A percentile compares a stretch with the other conserved stretches of the same genome.
Evolutionary conservation across 23 tunicate species (phyloP).

Genomic region (Diplosoma virens): DNA sequence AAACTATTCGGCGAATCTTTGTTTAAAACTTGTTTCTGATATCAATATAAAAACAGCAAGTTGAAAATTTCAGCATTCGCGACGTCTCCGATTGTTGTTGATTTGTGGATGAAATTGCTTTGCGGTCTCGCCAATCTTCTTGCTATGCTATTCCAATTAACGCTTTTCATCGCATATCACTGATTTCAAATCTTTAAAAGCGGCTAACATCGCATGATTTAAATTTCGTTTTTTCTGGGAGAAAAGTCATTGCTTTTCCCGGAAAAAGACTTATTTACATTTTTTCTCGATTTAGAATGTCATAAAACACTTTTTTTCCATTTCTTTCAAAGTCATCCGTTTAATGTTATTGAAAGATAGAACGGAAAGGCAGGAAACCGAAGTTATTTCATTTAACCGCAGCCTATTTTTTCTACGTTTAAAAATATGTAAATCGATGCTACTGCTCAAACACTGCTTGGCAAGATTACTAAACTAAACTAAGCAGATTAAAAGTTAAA

Average conservation of each 20-base stretch:
- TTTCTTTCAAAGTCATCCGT: too few relatives aligned
- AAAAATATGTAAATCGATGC: background rate
- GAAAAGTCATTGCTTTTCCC: background rate
- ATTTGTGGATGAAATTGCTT: background rate
- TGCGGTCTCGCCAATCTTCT: background rate
- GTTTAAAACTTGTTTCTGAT: background rate
- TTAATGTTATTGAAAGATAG: too few relatives aligned
- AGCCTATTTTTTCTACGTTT: background rate
- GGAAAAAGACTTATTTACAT: background rate
- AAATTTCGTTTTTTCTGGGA: background rate
- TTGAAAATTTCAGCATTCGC: background rate
- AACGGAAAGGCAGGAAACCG: background rate
- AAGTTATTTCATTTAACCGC: background rate
- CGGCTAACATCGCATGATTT: background rate
- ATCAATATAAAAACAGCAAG: conserved; percentile 2
- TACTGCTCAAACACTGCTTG: too few relatives aligned
- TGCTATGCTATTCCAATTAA: too few relatives aligned
- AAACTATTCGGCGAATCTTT: too few relatives aligned
- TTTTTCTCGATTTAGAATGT: background rate
- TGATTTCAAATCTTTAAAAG: conserved; percentile 1
- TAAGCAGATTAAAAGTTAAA: too few relatives aligned
- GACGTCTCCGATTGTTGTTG: conserved; percentile 11
- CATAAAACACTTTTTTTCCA: too few relatives aligned
- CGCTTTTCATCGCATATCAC: background rate
- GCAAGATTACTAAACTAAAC: too few relatives aligned